A percentile compares a stretch with the other conserved stretches of the same genome.
These are phyloP conservation scores for Sinopyrophorus schimmeli DNA, from an alignment of 2,888 invertebrate genomes.

Conservation along the genomic window DNA sequence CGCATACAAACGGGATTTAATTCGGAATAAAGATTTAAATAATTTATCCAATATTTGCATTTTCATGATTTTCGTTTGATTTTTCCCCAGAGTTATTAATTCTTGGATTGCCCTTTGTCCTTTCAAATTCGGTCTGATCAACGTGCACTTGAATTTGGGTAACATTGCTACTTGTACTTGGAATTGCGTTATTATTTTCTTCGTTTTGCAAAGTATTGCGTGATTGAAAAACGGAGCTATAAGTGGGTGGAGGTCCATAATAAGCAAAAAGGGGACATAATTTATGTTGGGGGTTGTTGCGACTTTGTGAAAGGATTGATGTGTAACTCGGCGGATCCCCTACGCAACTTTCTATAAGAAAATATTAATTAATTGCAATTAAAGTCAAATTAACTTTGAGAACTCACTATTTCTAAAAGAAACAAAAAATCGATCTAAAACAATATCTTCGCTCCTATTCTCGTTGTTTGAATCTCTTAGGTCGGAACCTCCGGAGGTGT, in stretches of 20 bases:
- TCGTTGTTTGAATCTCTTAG: too few species aligned
- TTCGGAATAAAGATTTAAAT: too few species aligned
- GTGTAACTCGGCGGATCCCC: constrained; percentile 16
- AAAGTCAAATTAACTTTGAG: too few species aligned
- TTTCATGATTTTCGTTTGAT: too few species aligned
- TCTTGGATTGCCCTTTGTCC: too few species aligned
- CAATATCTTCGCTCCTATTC: too few species aligned
- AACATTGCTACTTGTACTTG: background rate
- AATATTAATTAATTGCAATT: background rate
- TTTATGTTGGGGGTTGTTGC: background rate
- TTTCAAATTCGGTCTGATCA: too few species aligned
- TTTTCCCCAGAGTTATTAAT: too few species aligned
- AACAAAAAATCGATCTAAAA: constrained; percentile 6
- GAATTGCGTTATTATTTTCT: background rate
- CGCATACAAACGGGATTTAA: too few species aligned
- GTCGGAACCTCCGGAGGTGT: too few species aligned
- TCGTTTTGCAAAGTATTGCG: background rate
- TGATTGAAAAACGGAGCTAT: background rate
- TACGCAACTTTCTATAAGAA: background rate
- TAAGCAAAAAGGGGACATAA: constrained; percentile 4
- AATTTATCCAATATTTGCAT: too few species aligned
- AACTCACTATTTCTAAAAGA: constrained; percentile 13
- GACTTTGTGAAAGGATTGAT: background rate
- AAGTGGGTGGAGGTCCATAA: constrained; percentile 14
- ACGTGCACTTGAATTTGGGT: constrained; percentile 9